Conservation (phyloP, 2,797 vertebrate genomes). For the Peromyscus eremicus region DNA sequence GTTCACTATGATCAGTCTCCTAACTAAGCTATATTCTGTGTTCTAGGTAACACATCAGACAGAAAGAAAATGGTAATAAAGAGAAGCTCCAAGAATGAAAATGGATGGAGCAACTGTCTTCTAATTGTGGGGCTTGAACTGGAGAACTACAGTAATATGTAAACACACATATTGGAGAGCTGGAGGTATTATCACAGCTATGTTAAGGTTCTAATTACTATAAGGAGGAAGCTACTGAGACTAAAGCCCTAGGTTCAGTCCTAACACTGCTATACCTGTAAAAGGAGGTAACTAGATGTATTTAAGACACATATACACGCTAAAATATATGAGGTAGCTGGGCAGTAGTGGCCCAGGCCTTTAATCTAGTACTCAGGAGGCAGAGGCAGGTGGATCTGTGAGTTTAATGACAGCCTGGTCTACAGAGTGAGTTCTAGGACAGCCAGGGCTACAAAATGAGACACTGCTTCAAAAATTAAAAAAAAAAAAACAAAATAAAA, state of each 20-base stretch:
- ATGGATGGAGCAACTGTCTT: slow-evolving; percentile 26
- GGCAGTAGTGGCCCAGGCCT: not conserved
- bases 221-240: not conserved
- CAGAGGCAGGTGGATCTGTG: not conserved
- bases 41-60: not conserved
- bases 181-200: not conserved
- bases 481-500: not conserved
- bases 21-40: slow-evolving; percentile 1
- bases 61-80: slow-evolving; percentile 56
- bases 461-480: not conserved
- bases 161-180: not conserved
- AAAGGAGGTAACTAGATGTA: not conserved
- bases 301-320: slow-evolving; percentile 4
- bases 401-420: too few species aligned
- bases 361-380: not conserved
- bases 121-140: not conserved
- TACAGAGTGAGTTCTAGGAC: not conserved
- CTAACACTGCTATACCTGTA: not conserved
- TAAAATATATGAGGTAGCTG: slow-evolving; percentile 18
- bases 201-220: slow-evolving; percentile 10
- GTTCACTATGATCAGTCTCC: not conserved
- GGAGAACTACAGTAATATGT: slow-evolving; percentile 30
- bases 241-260: not conserved
- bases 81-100: slow-evolving; percentile 35
- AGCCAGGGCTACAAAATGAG: not conserved